Conservation (phyloP, 2,888 invertebrate genomes). For the Sarcophaga variegata region DNA sequence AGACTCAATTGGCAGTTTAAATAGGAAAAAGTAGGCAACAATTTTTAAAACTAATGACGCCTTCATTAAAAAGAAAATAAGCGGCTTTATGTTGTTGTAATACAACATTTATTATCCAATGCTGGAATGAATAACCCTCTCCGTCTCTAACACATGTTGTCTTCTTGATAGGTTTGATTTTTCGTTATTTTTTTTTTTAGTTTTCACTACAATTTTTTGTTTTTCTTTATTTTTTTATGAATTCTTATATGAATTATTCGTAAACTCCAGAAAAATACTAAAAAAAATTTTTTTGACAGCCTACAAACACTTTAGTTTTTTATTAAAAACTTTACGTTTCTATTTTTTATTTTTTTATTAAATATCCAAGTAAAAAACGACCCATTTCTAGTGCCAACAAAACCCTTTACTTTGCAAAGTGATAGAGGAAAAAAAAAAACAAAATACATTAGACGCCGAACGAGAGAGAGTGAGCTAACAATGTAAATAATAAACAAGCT, state of each 20-base stretch:
- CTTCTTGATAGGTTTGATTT: no score
- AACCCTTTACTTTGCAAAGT: background rate
- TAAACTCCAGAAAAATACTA: background rate
- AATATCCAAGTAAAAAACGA: background rate
- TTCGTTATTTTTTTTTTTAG: no score
- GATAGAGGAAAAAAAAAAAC: background rate
- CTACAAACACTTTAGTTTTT: background rate
- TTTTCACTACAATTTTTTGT: no score
- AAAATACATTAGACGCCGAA: no score
- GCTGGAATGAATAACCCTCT: no score
- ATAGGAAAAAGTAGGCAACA: no score
- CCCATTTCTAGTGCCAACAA: background rate
- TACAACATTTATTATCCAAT: no score
- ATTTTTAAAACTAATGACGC: no score
- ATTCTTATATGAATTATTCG: background rate
- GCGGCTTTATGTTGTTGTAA: no score
- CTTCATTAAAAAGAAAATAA: no score
- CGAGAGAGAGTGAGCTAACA: background rate
- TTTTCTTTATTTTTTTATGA: background rate
- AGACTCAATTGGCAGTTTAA: no score
- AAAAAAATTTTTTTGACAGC: background rate
- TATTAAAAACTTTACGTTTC: background rate
- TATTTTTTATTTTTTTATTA: background rate
- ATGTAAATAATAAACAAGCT: background rate
- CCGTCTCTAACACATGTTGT: no score